These are phyloP conservation scores for Andrena praecox DNA, from an alignment of 2,888 invertebrate genomes.

Conservation along the genomic window DNA sequence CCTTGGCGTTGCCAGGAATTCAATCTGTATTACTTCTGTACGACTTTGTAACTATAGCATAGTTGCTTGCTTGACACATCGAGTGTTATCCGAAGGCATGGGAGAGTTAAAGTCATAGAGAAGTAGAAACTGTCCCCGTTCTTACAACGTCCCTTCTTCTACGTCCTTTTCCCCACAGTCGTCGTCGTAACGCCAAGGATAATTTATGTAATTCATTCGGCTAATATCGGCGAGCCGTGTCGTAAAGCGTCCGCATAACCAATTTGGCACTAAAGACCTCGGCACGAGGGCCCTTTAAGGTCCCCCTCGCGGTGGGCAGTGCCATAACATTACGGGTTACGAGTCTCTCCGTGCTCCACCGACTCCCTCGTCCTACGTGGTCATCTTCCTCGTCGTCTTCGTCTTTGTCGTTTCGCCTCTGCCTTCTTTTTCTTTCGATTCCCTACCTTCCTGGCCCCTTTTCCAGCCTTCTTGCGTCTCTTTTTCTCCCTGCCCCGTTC, in stretches of 20 bases:
- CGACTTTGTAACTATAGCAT: no score
- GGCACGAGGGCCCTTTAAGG: constrained; percentile 76
- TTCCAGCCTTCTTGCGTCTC: constrained; percentile 56
- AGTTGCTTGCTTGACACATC: not conserved
- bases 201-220: constrained; percentile 80
- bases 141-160: not conserved
- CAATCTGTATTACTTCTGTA: no score
- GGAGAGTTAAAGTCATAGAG: not conserved
- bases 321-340: constrained; percentile 81
- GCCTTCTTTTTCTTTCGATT: constrained; percentile 28
- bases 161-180: constrained; percentile 38
- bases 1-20: no score
- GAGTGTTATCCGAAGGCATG: not conserved
- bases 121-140: not conserved
- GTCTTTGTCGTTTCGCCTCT: constrained; percentile 40
- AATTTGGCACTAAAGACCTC: constrained; percentile 81
- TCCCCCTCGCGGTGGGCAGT: constrained; percentile 76
- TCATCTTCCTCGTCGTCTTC: constrained; percentile 61
- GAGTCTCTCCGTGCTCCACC: constrained; percentile 70
- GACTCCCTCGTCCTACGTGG: constrained; percentile 57
- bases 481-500: constrained; percentile 50
- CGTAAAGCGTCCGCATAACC: constrained; percentile 81
- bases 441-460: constrained; percentile 60
- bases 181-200: constrained; percentile 70
- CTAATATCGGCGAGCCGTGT: constrained; percentile 76